These are phyloP conservation scores for Patella pellucida DNA, from an alignment of 2,888 invertebrate genomes.

Conservation along the genomic window DNA sequence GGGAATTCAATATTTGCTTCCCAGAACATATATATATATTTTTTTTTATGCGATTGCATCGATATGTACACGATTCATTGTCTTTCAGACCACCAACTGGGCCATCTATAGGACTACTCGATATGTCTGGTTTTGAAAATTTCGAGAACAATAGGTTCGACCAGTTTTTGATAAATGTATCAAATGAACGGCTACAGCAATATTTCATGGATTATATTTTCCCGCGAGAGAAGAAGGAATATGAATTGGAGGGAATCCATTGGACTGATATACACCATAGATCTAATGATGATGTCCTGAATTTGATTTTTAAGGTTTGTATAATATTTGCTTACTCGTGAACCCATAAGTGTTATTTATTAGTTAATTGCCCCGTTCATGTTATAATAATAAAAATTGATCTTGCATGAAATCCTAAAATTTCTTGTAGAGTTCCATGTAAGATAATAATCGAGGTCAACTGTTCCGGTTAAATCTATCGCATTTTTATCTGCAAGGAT, in stretches of 20 bases:
- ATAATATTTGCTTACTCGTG: background rate
- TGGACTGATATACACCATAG: slow-evolving; percentile 54
- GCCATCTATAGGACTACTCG: slow-evolving; percentile 49
- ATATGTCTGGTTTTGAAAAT: slow-evolving; percentile 59
- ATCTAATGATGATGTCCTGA: slow-evolving; percentile 52
- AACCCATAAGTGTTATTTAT: too few species aligned
- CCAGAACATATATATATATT: too few species aligned
- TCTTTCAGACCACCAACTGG: slow-evolving; percentile 39
- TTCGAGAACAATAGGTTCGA: slow-evolving; percentile 51
- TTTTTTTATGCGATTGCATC: too few species aligned
- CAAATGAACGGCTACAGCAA: slow-evolving; percentile 57
- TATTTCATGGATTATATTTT: slow-evolving; percentile 63
- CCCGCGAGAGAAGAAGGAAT: slow-evolving; percentile 52
- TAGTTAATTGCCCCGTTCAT: background rate
- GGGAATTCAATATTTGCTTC: too few species aligned
- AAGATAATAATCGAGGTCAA: too few species aligned
- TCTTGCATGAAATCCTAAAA: too few species aligned
- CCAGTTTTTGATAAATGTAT: slow-evolving; percentile 56
- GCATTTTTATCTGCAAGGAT: too few species aligned
- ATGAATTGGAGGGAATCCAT: slow-evolving; percentile 52
- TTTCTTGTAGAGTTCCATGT: too few species aligned
- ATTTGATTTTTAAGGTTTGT: slow-evolving; percentile 52
- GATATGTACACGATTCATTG: too few species aligned
- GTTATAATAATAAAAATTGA: background rate
- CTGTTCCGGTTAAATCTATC: too few species aligned